A percentile compares a stretch with the other conserved stretches of the same genome.
phyloP scores from a whole-genome alignment of 2,888 invertebrate genomes.

The Tipula lateralis region DNA sequence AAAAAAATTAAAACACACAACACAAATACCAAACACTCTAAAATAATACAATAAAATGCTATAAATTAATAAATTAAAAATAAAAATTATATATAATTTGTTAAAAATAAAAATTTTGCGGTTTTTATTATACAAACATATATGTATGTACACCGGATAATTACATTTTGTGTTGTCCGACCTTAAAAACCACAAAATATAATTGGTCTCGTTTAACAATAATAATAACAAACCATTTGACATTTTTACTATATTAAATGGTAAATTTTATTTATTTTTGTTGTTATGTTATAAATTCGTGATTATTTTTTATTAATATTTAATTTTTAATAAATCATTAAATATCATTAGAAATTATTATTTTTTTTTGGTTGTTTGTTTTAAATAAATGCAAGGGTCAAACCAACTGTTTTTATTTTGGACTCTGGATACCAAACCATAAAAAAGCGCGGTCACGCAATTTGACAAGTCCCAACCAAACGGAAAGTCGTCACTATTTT shows the following conservation, averaged over 20 bases:
- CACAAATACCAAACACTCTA: slow-evolving; percentile 24
- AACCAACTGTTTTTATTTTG: neutral
- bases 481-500: neutral
- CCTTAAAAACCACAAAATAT: slow-evolving; percentile 29
- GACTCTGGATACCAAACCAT: neutral
- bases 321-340: slow-evolving; percentile 24
- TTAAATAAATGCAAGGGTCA: neutral
- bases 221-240: slow-evolving; percentile 27
- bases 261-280: neutral
- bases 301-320: slow-evolving; percentile 20
- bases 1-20: neutral
- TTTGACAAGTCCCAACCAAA: neutral
- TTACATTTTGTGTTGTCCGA: slow-evolving; percentile 27
- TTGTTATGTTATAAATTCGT: neutral
- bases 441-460: neutral
- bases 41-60: slow-evolving; percentile 19
- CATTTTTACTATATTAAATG: slow-evolving; percentile 26
- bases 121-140: neutral
- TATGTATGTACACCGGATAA: neutral
- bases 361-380: neutral
- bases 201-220: slow-evolving; percentile 27
- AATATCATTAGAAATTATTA: neutral
- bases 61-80: neutral
- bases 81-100: slow-evolving; percentile 1
- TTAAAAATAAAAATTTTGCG: neutral